Percentiles rank a stretch among this genome's conserved stretches.
Evolutionary conservation across 2,888 invertebrate genomes (phyloP).

Genomic region (Calephelis perditalis): DNA sequence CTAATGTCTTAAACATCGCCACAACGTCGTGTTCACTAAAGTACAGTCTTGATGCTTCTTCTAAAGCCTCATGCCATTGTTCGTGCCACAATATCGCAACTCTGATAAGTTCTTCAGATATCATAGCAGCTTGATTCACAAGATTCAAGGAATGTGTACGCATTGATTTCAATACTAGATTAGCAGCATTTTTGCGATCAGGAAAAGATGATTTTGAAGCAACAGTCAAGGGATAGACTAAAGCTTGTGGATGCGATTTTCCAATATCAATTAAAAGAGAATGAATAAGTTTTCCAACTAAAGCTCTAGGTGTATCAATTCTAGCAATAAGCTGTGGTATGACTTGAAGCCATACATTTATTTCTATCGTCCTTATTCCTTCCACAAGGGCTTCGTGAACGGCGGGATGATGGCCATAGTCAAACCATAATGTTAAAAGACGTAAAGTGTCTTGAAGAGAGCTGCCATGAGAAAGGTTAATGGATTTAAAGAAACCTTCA

Average conservation of each 20-base stretch:
- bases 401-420: conserved; percentile 95
- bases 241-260: conserved; percentile 97
- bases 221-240: conserved; percentile 98
- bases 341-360: conserved; percentile 99
- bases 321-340: conserved; percentile 99
- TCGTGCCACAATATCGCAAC: conserved; percentile 99
- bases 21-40: conserved; percentile 97
- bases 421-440: conserved; percentile 98
- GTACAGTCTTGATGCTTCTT: conserved; percentile 94
- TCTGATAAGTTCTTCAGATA: conserved; percentile 96
- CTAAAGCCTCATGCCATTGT: conserved; percentile 98
- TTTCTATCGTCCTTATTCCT: conserved; percentile 94
- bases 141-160: conserved; percentile 94
- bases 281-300: conserved; percentile 94
- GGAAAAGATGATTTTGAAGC: conserved; percentile 95
- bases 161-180: conserved; percentile 96
- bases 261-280: conserved; percentile 97
- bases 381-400: conserved; percentile 96
- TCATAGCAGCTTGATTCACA: conserved; percentile 97
- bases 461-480: conserved; percentile 93
- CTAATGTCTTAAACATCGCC: conserved; percentile 97
- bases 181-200: conserved; percentile 92
- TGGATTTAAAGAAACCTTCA: conserved; percentile 96
- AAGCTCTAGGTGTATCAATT: conserved; percentile 93
- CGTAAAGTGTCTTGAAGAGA: conserved; percentile 97